phyloP scores from a whole-genome alignment of 2,888 invertebrate species.

The Heteromyza rotundicornis region DNA sequence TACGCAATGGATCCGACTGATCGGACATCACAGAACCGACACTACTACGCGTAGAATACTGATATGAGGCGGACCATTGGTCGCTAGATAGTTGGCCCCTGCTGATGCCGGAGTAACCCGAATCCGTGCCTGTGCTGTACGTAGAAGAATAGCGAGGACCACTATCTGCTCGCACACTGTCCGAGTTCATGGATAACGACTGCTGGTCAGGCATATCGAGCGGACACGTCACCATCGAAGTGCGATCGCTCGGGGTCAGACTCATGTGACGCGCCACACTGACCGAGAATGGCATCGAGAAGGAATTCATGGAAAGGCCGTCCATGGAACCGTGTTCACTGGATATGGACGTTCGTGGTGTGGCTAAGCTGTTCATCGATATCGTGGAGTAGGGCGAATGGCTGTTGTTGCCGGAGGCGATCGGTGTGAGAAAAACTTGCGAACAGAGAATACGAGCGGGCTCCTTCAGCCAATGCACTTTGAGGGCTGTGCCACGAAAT shows the following conservation, averaged over 20 bases:
- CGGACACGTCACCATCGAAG: constrained; percentile 46
- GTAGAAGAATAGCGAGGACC: constrained; percentile 52
- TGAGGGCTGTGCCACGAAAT: constrained; percentile 84
- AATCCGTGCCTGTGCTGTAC: constrained; percentile 58
- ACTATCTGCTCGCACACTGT: constrained; percentile 29
- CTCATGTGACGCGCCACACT: constrained; percentile 51
- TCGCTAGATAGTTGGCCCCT: constrained; percentile 51
- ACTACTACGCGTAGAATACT: constrained; percentile 61
- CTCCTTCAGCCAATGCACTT: constrained; percentile 68
- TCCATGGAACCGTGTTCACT: constrained; percentile 60
- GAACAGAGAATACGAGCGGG: constrained; percentile 67
- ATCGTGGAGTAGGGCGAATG: constrained; percentile 54
- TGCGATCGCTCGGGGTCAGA: constrained; percentile 40
- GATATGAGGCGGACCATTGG: constrained; percentile 58
- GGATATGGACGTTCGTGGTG: constrained; percentile 58
- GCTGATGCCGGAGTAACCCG: constrained; percentile 60
- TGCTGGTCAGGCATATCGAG: constrained; percentile 57
- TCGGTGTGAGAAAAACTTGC: constrained; percentile 69
- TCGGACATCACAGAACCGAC: constrained; percentile 61
- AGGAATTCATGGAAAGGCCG: constrained; percentile 59
- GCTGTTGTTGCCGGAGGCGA: constrained; percentile 34
- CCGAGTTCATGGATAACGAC: constrained; percentile 41
- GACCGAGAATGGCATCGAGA: constrained; percentile 56
- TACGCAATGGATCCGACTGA: constrained; percentile 52
- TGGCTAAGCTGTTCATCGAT: constrained; percentile 44